Evolutionary conservation across 2,113 vertebrate genomes (phyloP).

Genomic region (Ciconia stormi): DNA sequence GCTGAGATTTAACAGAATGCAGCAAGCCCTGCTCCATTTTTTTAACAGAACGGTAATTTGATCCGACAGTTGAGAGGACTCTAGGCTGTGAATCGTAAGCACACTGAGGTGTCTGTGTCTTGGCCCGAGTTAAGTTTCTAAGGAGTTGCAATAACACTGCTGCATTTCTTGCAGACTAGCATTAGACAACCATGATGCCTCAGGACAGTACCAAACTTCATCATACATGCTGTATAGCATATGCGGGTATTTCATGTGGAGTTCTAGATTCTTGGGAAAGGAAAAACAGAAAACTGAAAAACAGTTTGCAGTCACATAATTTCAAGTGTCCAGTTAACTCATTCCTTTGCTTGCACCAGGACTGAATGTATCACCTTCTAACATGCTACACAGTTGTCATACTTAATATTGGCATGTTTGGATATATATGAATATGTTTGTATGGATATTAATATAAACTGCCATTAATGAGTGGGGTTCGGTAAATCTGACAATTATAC

Average conservation of each 20-base stretch:
- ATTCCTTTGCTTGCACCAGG: neutral
- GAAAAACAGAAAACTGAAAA: neutral
- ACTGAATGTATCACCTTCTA: neutral
- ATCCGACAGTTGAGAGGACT: neutral
- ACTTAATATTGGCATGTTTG: neutral
- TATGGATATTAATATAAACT: neutral
- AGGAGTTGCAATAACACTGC: neutral
- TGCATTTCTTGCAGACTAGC: neutral
- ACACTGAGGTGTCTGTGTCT: neutral
- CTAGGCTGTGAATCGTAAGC: neutral
- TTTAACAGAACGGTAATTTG: neutral
- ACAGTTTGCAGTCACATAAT: neutral
- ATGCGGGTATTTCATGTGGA: fast-evolving
- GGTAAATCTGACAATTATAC: neutral
- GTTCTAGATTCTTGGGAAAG: neutral
- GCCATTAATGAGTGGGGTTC: neutral
- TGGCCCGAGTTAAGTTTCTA: neutral
- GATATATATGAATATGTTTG: neutral
- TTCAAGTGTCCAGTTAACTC: neutral
- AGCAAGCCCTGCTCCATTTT: neutral
- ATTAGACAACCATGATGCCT: neutral
- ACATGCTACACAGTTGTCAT: neutral
- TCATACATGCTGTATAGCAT: neutral
- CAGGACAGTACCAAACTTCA: neutral
- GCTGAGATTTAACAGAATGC: neutral